A percentile compares a stretch with the other conserved stretches of the same genome.
Conservation (phyloP, 1,140 invertebrate genomes). For the Bombus haemorrhoidalis region DNA sequence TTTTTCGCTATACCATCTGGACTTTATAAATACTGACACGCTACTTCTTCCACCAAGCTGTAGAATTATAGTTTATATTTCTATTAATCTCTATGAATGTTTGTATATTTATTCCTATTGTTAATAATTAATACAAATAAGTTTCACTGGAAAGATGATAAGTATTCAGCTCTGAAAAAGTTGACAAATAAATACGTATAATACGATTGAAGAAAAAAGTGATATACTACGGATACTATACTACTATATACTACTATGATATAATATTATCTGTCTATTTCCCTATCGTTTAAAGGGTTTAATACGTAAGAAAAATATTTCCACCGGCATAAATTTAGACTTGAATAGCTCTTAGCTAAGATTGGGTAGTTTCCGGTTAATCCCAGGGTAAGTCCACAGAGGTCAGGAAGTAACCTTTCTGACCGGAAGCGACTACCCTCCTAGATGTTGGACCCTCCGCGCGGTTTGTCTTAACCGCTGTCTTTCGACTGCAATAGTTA, state of each 20-base stretch:
- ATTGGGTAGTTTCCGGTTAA: slow-evolving; percentile 37
- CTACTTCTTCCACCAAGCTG: no score
- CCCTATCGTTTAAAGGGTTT: not conserved
- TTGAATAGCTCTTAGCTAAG: slow-evolving; percentile 14
- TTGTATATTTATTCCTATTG: no score
- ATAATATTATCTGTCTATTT: not conserved
- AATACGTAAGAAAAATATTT: not conserved
- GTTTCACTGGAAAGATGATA: no score
- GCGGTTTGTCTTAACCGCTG: slow-evolving; percentile 44
- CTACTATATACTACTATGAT: no score
- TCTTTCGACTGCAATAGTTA: slow-evolving; percentile 19
- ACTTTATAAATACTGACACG: no score
- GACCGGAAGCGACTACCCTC: slow-evolving; percentile 51
- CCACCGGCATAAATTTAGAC: slow-evolving; percentile 26
- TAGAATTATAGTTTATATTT: no score
- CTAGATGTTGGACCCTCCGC: slow-evolving; percentile 36
- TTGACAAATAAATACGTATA: no score
- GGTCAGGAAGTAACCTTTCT: slow-evolving; percentile 46
- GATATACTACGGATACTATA: not conserved
- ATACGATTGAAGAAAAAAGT: no score
- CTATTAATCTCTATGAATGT: no score
- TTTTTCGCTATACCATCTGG: no score
- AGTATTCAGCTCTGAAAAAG: no score
- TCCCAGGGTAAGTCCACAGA: slow-evolving; percentile 10
- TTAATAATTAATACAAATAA: no score